Base-by-base conservation (phyloP, 2,888 invertebrate species). In the Proisotoma minuta region DNA sequence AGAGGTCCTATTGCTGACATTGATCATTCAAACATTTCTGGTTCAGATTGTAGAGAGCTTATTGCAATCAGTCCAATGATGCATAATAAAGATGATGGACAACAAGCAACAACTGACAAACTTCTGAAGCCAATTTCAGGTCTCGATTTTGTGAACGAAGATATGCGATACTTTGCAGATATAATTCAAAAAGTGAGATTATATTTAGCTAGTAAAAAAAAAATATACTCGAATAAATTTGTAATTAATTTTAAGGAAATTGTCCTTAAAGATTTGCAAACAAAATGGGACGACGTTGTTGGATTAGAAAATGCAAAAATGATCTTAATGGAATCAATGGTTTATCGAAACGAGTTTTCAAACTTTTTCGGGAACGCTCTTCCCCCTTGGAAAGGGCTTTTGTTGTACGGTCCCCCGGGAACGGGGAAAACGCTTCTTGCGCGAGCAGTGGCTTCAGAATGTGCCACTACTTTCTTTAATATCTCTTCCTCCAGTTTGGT, bases 401-500 rank as follows among this genome's bases (percentile, higher is more conserved):
- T 82, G 48, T 75, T 83, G 57, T 82, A 81, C 72, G 83, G 83
- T 12, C 83, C 83, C 10, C 80, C 81, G 60, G 81, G 80, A 76
- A 76, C 71, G 12, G 83, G 84, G n/a, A 96, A 96, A 80, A 95
- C 96, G 0, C 80, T 92, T 76, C 78, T 96, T 71, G 96, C 95
- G 0, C 89, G 89, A 78, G 91, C 92, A 0, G 85, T 91, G 1
- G 94, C 93, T 3, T 84, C 87, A 1, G 91, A 93, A 78, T 87
- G 88, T 68, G 78, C 76, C 74, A 84, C 80, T 2, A 90, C 90
- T 0, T 94, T 96, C 79, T 93, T 97, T 77, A 95, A 94, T 76
- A 85, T 96, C 15, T 87, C 91, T 1, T 88, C 91, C 64, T 91
- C 93, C 75, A 87, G 88, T 2, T 84, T 96, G 48, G 85, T 94